Evolutionary conservation across 2,888 invertebrate species (phyloP), one percentile per base, ranked within the genome.

Genomic region (Megamerina dolium): DNA sequence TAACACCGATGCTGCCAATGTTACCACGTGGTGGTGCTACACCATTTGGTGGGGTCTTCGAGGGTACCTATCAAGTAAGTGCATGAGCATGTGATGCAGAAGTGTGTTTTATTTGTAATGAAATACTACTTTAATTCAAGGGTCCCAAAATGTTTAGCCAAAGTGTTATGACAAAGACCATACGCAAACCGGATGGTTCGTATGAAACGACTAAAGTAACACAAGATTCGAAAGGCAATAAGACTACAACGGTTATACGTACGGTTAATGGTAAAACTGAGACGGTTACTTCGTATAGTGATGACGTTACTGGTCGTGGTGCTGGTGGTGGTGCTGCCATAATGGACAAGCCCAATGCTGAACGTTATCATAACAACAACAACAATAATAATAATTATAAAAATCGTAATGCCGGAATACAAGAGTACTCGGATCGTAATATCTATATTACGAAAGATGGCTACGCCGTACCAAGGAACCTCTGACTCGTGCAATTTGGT

Each of bases 151-250:
- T 75, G 53, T 76, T 75, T 56, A 75, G 77, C 18, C 75, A 74
- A 57, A 77, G 75, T 45, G 66, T 79, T 37, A 73, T 72, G 51
- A 75, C 74, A 5, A 73, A 74, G 65, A 76, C 77, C 6, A 57
- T 78, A 31, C 73, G 72, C 34, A 74, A 74, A 55, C 72, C 78
- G 9, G 79, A 81, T 66, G 82, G 81, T 32, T 72, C 73, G 17
- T 64, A 76, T 43, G 79, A 81, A 66, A 75, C 77, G 20, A 75
- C 74, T 33, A 73, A 72, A 55, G 74, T 75, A 16, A 68, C 78
- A 2, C 72, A 68, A 55, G 80, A 81, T 54, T 74, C 73, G 10
- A 68, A 76, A 30, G 82, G 82, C 1, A 79, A 78, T 54, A 74
- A 76, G 52, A 77, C 78, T 54, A 78, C 75, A 10, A 78, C 74